Evolutionary conservation across 1,140 invertebrate genomes (phyloP), one percentile per base, ranked within the genome.

Genomic region (Heterodera schachtii): DNA sequence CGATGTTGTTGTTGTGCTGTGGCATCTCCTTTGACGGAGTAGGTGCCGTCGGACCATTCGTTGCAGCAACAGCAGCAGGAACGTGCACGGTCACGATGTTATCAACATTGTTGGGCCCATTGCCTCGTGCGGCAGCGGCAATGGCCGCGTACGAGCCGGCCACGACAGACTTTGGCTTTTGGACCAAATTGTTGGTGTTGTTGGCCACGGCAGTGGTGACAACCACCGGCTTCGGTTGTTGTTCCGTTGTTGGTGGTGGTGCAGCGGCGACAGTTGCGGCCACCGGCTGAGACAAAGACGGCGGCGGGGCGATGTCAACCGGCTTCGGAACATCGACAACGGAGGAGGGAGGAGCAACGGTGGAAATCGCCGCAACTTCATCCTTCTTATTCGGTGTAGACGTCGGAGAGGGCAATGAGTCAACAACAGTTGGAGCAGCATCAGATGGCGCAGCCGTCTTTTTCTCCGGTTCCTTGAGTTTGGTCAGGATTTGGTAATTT

Each of bases 61-160:
- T 31, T 31, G 31, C 31, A 31, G 31, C 31, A 31, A 31, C 31
- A 31, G 31, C 31, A 31, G 31, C 31, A 31, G 31, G 31, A 31
- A 31, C 31, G 31, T 31, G 31, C 31, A 31, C 31, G 31, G 31
- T 31, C 31, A 31, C 31, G 31, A 31, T 31, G 31, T 31, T 11
- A 52, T 8, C 49, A 52, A 52, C 49, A 52, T 52, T 52, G 49
- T 19, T 13, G 16, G 13, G 57, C 13, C 57, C 57, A 64, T 64
- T 64, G 16, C 44, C 41, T 41, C 5, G 9, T 71, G 69, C 69
- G 19, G 69, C 7, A 46, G 69, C 69, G 13, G 69, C 69, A 71
- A 71, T 71, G 7, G 69, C 69, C 9, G 69, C 69, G 19, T 71
- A 71, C 69, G 69, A 71, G 31, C 69, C 69, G 69, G 41, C 9